Conservation (phyloP, 1,140 invertebrate genomes). For the Drosophila nikananu region DNA sequence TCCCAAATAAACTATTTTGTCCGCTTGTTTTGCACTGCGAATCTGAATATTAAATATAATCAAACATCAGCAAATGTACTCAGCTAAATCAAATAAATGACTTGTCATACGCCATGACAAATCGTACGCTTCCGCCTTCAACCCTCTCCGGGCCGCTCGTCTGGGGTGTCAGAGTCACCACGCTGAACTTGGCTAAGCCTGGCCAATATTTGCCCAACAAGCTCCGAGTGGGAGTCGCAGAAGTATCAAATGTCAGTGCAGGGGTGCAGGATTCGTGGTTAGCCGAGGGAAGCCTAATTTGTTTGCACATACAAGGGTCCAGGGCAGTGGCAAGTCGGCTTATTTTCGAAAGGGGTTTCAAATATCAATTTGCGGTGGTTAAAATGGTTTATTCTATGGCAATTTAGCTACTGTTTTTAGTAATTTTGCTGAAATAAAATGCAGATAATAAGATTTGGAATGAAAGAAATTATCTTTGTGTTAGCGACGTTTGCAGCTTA, state of each 20-base stretch:
- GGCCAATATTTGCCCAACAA: constrained; percentile 73
- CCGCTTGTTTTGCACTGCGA: constrained; percentile 24
- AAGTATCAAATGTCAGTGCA: constrained; percentile 66
- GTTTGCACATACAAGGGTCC: constrained; percentile 44
- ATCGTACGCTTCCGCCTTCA: constrained; percentile 47
- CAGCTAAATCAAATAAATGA: constrained; percentile 64
- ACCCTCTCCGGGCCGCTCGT: constrained; percentile 6
- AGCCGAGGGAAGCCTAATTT: constrained; percentile 74
- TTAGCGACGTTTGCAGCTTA: not conserved
- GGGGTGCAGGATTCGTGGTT: constrained; percentile 65
- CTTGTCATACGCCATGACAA: constrained; percentile 67
- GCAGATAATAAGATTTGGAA: not conserved
- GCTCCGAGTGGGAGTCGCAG: constrained; percentile 38
- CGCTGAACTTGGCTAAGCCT: constrained; percentile 69
- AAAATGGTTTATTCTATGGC: not conserved
- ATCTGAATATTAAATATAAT: constrained; percentile 54
- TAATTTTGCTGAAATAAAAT: not conserved
- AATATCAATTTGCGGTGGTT: not conserved
- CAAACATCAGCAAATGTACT: constrained; percentile 52
- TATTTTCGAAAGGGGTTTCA: constrained; percentile 1
- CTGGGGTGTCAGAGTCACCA: constrained; percentile 51
- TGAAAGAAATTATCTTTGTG: not conserved
- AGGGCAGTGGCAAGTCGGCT: constrained; percentile 14
- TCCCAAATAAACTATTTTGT: not conserved
- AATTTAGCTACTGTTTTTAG: not conserved